Evolutionary conservation across 2,797 vertebrate genomes (phyloP).

Genomic region (Hirundo rustica): DNA sequence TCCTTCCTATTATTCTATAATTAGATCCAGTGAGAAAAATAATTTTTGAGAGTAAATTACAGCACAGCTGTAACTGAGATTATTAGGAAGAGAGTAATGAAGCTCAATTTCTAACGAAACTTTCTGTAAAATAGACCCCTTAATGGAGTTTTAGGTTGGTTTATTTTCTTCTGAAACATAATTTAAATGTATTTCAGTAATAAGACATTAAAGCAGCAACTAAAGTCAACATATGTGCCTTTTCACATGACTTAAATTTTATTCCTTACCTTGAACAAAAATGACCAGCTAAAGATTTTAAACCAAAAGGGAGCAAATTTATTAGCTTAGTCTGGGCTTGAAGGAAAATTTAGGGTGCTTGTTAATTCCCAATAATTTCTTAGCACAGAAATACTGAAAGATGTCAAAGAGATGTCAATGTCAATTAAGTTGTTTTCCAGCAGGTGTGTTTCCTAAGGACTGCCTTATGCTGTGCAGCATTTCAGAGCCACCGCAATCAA

Average conservation of each 20-base stretch:
- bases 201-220: neutral
- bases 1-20: neutral
- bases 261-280: neutral
- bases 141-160: neutral
- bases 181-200: neutral
- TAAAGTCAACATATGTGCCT: neutral
- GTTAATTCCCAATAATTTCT: neutral
- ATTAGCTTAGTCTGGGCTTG: neutral
- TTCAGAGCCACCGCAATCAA: neutral
- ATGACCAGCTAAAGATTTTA: neutral
- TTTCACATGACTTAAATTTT: neutral
- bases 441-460: neutral
- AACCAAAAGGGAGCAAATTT: neutral
- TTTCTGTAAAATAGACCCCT: neutral
- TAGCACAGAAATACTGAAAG: neutral
- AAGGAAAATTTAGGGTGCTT: neutral
- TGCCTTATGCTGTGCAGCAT: neutral
- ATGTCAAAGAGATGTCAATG: neutral
- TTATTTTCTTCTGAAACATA: neutral
- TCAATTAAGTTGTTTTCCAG: neutral
- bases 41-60: neutral
- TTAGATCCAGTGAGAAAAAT: neutral
- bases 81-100: neutral
- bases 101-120: neutral
- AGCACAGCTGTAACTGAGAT: neutral